A percentile compares a stretch with the other conserved stretches of the same genome.
Conservation (phyloP, 2,113 vertebrate genomes). For the Proterorhinus semilunaris region DNA sequence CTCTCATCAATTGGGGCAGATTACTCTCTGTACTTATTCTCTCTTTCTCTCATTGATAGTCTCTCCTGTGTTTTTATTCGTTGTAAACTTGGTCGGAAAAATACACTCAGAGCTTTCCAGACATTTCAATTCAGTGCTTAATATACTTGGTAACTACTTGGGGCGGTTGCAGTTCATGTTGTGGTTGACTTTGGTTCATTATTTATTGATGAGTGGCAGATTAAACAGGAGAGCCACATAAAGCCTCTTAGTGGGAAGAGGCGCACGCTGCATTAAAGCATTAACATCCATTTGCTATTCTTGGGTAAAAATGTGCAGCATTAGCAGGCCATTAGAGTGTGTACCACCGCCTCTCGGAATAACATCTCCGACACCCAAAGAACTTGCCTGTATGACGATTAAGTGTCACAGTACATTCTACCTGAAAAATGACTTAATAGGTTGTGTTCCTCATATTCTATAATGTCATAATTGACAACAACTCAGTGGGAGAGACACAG, state of each 20-base stretch:
- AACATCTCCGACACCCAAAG: conserved; percentile 47
- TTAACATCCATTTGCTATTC: conserved; percentile 8
- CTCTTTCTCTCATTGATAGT: too few relatives aligned
- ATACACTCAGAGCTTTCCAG: too few relatives aligned
- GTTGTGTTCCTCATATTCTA: conserved; percentile 16
- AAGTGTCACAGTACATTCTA: conserved; percentile 34
- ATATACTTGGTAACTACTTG: not conserved
- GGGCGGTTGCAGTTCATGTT: conserved; percentile 5
- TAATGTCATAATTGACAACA: too few relatives aligned
- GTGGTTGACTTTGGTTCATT: conserved; percentile 1
- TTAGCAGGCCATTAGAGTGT: conserved; percentile 19
- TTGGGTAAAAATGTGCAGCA: conserved; percentile 40
- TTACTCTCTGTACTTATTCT: too few relatives aligned
- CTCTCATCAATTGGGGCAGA: too few relatives aligned
- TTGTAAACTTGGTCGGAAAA: too few relatives aligned
- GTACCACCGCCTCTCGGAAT: conserved; percentile 41
- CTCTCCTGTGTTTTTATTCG: too few relatives aligned
- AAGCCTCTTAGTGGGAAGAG: conserved; percentile 11
- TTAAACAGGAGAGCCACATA: conserved; percentile 6
- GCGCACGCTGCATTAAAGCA: conserved; percentile 1
- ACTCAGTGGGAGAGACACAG: too few relatives aligned
- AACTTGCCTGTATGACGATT: conserved; percentile 25
- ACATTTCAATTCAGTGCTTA: not conserved
- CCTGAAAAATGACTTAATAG: conserved; percentile 30
- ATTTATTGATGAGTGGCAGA: conserved; percentile 10